Evolutionary conservation across 92 coral and sea anemone species (phyloP).

Genomic region (Umimayanthus chanpuru): DNA sequence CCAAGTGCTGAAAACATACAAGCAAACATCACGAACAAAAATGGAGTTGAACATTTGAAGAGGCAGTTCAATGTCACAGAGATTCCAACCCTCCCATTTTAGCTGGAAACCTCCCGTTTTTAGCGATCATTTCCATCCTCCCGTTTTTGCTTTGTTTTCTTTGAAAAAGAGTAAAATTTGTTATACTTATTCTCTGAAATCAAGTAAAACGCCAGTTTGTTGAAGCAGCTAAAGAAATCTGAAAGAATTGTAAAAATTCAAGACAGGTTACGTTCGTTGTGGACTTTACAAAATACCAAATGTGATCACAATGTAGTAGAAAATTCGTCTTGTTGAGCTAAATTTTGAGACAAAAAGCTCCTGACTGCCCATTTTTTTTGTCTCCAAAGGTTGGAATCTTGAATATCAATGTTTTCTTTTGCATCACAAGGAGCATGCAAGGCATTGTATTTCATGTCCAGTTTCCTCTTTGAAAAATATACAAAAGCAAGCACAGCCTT

Average conservation of each 20-base stretch:
- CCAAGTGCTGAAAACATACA: constrained; percentile 30
- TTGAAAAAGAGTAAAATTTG: no score
- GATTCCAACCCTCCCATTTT: no score
- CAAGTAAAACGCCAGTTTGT: no score
- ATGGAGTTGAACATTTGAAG: not conserved
- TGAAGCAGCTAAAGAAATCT: constrained; percentile 34
- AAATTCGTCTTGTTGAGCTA: not conserved
- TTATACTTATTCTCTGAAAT: no score
- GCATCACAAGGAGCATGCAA: constrained; percentile 13
- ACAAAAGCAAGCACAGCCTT: constrained; percentile 3
- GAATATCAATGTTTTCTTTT: not conserved
- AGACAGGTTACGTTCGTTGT: not conserved
- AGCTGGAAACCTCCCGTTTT: no score
- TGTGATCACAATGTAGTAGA: not conserved
- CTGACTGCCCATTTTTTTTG: constrained; percentile 12
- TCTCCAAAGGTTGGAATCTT: constrained; percentile 17
- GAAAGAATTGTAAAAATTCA: no score
- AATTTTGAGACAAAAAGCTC: not conserved
- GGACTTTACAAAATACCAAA: not conserved
- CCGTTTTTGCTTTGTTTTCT: constrained; percentile 31
- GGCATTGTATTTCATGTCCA: constrained; percentile 10
- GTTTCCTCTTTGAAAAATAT: constrained; percentile 8
- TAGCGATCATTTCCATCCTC: constrained; percentile 12
- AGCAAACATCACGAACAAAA: not conserved
- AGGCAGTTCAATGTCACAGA: constrained; percentile 1